Percentiles rank a stretch among this genome's conserved stretches.
phyloP scores from a whole-genome alignment of 2,113 vertebrate genomes.

The Hippocampus barbouri region DNA sequence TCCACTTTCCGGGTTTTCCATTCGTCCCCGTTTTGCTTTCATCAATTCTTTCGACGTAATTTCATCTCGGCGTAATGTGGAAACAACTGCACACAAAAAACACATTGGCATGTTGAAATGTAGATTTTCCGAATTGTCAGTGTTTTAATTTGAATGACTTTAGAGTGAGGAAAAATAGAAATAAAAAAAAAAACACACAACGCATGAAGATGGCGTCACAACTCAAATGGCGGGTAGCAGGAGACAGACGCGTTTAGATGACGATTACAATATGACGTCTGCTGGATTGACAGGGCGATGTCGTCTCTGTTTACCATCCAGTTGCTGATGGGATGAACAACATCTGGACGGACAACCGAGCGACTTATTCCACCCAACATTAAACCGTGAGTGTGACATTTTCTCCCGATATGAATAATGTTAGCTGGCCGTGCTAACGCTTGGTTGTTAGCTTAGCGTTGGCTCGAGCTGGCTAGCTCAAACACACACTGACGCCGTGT shows the following conservation, averaged over 20 bases:
- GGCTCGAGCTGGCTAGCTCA: not conserved
- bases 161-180: not conserved
- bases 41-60: not conserved
- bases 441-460: not conserved
- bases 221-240: not conserved
- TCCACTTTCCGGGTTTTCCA: conserved; percentile 32
- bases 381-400: not conserved
- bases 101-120: not conserved
- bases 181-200: not conserved
- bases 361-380: not conserved
- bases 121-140: not conserved
- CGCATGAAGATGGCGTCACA: not conserved
- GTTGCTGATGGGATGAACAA: conserved; percentile 6
- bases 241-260: conserved; percentile 31
- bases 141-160: not conserved
- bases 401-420: not conserved
- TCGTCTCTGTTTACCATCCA: conserved; percentile 8
- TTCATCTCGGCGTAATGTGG: not conserved
- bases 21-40: not conserved
- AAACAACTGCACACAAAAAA: not conserved
- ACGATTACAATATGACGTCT: not conserved
- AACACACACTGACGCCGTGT: not conserved
- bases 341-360: conserved; percentile 8
- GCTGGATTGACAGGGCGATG: conserved; percentile 25
- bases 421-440: not conserved